Evolutionary conservation across 2,888 invertebrate species (phyloP).

Genomic region (Agrilus mali): DNA sequence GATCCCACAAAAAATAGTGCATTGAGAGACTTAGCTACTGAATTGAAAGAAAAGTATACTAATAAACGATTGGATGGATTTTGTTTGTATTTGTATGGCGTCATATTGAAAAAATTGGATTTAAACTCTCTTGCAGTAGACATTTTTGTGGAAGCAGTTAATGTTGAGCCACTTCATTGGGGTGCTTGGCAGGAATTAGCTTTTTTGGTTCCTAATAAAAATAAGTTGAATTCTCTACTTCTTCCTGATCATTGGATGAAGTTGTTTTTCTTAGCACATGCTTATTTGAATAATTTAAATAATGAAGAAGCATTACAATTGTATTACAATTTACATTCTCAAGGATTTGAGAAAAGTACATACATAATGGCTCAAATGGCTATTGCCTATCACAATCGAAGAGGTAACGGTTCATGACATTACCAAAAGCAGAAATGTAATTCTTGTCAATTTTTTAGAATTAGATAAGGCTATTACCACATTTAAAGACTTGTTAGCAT

Average conservation of each 20-base stretch:
- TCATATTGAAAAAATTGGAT: constrained; percentile 79
- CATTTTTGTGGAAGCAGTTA: constrained; percentile 66
- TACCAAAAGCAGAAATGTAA: background rate
- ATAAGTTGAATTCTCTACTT: constrained; percentile 51
- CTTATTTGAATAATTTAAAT: constrained; percentile 78
- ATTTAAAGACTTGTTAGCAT: constrained; percentile 69
- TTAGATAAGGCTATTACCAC: constrained; percentile 77
- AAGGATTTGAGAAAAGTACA: constrained; percentile 77
- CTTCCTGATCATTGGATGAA: constrained; percentile 90
- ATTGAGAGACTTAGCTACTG: constrained; percentile 43
- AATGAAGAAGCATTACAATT: constrained; percentile 82
- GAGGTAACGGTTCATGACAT: constrained; percentile 44
- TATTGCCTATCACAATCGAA: constrained; percentile 80
- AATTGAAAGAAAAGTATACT: constrained; percentile 44
- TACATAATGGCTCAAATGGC: constrained; percentile 89
- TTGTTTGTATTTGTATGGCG: constrained; percentile 77
- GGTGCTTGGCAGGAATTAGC: constrained; percentile 90
- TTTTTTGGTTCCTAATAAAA: constrained; percentile 57
- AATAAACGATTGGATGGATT: constrained; percentile 71
- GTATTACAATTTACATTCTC: constrained; percentile 60
- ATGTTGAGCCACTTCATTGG: constrained; percentile 79
- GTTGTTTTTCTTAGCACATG: constrained; percentile 81
- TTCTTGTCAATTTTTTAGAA: constrained; percentile 44
- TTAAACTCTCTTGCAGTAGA: constrained; percentile 65
- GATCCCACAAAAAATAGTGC: constrained; percentile 41